A percentile compares a stretch with the other conserved stretches of the same genome.
Conservation (phyloP, 1,140 invertebrate genomes). For the Cephus cinctus region DNA sequence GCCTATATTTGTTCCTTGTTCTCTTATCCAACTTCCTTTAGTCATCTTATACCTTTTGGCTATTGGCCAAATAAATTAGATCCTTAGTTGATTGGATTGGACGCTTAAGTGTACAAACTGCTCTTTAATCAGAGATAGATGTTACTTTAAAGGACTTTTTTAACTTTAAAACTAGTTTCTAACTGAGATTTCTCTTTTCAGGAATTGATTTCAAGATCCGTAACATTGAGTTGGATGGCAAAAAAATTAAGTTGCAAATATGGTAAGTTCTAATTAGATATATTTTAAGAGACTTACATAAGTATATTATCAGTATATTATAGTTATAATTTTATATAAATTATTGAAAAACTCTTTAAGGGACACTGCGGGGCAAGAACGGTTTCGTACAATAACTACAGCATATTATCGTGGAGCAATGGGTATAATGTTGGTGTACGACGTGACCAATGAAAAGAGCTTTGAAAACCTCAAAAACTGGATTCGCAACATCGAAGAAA, state of each 20-base stretch:
- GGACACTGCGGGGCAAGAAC: conserved; percentile 95
- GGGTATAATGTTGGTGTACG: conserved; percentile 99
- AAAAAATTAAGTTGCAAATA: conserved; percentile 98
- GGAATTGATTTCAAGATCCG: conserved; percentile 99
- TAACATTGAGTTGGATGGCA: conserved; percentile 96
- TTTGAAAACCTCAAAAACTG: conserved; percentile 99
- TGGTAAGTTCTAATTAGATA: conserved; percentile 68
- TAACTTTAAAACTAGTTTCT: too few species aligned
- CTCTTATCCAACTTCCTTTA: too few species aligned
- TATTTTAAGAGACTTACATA: conserved; percentile 24
- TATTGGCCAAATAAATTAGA: too few species aligned
- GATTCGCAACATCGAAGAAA: conserved; percentile 98
- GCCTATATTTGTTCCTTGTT: too few species aligned
- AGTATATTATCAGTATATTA: conserved; percentile 5
- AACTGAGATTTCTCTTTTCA: conserved; percentile 62
- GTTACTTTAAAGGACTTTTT: too few species aligned
- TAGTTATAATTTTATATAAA: conserved; percentile 4
- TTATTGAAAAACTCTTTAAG: conserved; percentile 57
- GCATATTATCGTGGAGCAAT: conserved; percentile 98
- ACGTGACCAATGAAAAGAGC: conserved; percentile 97
- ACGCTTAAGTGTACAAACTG: too few species aligned
- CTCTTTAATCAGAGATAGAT: too few species aligned
- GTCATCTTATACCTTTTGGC: too few species aligned
- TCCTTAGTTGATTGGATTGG: too few species aligned
- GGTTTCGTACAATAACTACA: conserved; percentile 97